These are phyloP conservation scores for Mamestra configurata DNA, from an alignment of 1,140 invertebrate genomes.

Conservation along the genomic window DNA sequence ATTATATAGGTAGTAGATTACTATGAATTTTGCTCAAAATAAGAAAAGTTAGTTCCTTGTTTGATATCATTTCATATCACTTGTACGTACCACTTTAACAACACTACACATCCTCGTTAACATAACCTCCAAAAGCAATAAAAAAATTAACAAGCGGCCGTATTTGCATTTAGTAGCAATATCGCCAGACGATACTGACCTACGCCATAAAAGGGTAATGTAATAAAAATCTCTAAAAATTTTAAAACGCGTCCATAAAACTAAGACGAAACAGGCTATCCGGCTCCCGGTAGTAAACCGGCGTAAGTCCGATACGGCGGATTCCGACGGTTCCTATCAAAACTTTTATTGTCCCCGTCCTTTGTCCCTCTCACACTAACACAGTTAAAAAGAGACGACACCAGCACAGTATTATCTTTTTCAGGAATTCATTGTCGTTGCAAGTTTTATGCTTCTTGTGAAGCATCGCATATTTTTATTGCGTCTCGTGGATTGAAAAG, in stretches of 20 bases:
- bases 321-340: conserved; percentile 83
- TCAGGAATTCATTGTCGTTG: conserved; percentile 85
- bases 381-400: conserved; percentile 74
- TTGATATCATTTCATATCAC: neutral
- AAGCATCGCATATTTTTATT: conserved; percentile 85
- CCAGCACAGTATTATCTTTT: conserved; percentile 78
- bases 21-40: too few relatives aligned
- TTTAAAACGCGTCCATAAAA: conserved; percentile 77
- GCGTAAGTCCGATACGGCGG: conserved; percentile 80
- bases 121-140: neutral
- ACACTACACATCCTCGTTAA: conserved; percentile 20
- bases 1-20: too few relatives aligned
- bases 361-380: conserved; percentile 75
- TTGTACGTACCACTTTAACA: neutral
- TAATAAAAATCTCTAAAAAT: conserved; percentile 75
- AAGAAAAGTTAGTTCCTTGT: too few relatives aligned
- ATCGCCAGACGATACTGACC: conserved; percentile 49
- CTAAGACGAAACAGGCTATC: conserved; percentile 73
- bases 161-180: conserved; percentile 53
- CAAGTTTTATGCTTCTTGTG: conserved; percentile 80
- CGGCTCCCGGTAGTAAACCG: conserved; percentile 72
- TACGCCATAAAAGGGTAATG: conserved; percentile 61
- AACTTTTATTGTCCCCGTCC: conserved; percentile 78
- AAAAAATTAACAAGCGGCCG: conserved; percentile 46
- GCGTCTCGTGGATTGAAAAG: conserved; percentile 82